phyloP scores from a whole-genome alignment of 2,888 invertebrate species.

The Euclidia mi region DNA sequence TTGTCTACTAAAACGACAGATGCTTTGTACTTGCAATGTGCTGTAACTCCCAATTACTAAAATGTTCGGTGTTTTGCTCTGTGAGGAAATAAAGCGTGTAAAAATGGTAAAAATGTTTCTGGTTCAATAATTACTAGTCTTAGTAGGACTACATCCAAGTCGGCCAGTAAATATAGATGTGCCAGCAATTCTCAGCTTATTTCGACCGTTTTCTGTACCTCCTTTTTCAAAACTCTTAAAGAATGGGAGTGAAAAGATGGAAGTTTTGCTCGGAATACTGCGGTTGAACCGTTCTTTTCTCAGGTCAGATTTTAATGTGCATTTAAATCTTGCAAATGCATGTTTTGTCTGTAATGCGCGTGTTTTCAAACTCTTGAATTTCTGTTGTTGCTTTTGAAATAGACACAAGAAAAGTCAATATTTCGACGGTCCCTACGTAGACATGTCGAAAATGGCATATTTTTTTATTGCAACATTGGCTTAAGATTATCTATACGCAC shows the following conservation, averaged over 20 bases:
- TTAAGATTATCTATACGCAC: no score
- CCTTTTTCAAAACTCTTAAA: constrained; percentile 49
- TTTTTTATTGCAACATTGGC: no score
- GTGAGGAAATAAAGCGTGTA: constrained; percentile 1
- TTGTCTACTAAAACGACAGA: not conserved
- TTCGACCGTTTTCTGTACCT: constrained; percentile 49
- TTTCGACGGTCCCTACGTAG: no score
- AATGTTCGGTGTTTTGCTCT: no score
- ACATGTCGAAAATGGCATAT: no score
- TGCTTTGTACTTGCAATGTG: not conserved
- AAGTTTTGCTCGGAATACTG: constrained; percentile 37
- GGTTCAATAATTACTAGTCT: constrained; percentile 52
- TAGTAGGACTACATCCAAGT: constrained; percentile 33
- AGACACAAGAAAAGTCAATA: no score
- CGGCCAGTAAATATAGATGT: constrained; percentile 50
- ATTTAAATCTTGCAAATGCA: constrained; percentile 47
- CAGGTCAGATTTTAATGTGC: constrained; percentile 41
- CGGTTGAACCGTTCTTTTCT: constrained; percentile 44
- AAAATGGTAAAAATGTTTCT: constrained; percentile 5
- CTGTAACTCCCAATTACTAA: not conserved
- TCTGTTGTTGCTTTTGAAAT: no score
- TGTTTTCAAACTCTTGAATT: no score
- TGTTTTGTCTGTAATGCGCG: constrained; percentile 13
- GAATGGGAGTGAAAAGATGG: constrained; percentile 55
- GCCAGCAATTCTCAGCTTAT: constrained; percentile 61